Percentiles rank a stretch among this genome's conserved stretches.
Evolutionary conservation across 2,888 invertebrate species (phyloP).

Genomic region (Eumacrocentrus americanus): DNA sequence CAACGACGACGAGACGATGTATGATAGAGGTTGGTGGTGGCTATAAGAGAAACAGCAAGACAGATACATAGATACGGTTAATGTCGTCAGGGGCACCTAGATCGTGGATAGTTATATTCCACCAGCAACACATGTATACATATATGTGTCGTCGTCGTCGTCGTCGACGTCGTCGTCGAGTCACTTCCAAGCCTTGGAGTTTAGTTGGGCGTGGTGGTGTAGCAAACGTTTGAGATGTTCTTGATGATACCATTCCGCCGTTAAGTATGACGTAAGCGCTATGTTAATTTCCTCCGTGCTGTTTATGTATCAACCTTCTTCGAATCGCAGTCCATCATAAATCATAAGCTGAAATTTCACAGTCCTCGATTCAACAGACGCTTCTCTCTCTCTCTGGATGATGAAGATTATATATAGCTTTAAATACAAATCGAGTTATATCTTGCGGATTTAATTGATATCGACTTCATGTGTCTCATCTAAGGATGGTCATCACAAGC

Average conservation of each 20-base stretch:
- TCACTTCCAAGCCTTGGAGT: background rate
- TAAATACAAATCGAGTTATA: background rate
- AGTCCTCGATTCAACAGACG: background rate
- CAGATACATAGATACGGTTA: background rate
- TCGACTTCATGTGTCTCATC: too few relatives aligned
- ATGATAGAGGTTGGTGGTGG: too few relatives aligned
- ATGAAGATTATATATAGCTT: background rate
- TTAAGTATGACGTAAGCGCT: conserved; percentile 41
- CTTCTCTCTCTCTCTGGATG: background rate
- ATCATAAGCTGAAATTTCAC: background rate
- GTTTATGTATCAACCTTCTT: conserved; percentile 26
- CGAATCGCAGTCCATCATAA: conserved; percentile 28
- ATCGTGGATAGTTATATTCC: background rate
- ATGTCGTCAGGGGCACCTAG: background rate
- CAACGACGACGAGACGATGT: too few relatives aligned
- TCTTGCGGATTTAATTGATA: background rate
- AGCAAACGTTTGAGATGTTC: conserved; percentile 28
- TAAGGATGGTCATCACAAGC: background rate
- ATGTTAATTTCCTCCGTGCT: conserved; percentile 37
- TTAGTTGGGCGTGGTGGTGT: background rate
- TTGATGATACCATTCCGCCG: conserved; percentile 41
- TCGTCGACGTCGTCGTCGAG: background rate
- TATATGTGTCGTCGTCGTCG: background rate
- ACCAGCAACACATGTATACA: background rate
- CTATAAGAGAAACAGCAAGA: background rate